phyloP scores from a whole-genome alignment of 2,797 vertebrate species.

The Enteromius mattozi region DNA sequence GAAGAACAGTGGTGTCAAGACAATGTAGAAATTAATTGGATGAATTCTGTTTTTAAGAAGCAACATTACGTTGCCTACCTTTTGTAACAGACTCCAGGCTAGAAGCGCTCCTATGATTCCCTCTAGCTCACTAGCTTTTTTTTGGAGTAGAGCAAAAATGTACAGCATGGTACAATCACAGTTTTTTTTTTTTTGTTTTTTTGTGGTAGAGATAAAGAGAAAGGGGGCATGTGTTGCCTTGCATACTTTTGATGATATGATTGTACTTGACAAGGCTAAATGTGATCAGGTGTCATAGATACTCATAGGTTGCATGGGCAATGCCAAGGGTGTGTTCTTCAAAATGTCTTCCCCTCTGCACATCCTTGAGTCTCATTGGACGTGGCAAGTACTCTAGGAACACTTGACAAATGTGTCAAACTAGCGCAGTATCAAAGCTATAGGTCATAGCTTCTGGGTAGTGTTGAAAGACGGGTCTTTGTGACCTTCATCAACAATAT shows the following conservation, averaged over 20 bases:
- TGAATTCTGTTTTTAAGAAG: background rate
- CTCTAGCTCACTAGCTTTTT: background rate
- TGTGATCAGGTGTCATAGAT: slow-evolving; percentile 59
- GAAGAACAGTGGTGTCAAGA: background rate
- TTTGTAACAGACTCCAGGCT: background rate
- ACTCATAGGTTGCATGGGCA: slow-evolving; percentile 27
- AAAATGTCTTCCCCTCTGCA: slow-evolving; percentile 49
- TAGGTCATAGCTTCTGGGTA: slow-evolving; percentile 33
- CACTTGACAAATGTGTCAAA: slow-evolving; percentile 57
- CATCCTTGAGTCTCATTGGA: slow-evolving; percentile 54
- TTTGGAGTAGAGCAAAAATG: background rate
- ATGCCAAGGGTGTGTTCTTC: slow-evolving; percentile 54
- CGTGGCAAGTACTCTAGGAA: slow-evolving; percentile 55
- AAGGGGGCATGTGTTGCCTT: background rate
- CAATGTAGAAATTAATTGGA: background rate
- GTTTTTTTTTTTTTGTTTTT: background rate
- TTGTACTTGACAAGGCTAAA: slow-evolving; percentile 54
- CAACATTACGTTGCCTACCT: background rate
- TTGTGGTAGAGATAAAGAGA: slow-evolving; percentile 19
- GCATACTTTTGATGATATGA: slow-evolving; percentile 30
- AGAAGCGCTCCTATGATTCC: background rate
- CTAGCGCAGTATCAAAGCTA: slow-evolving; percentile 48
- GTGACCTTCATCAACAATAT: slow-evolving; percentile 29
- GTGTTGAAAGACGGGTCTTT: slow-evolving; percentile 25
- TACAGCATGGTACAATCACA: background rate